Evolutionary conservation across 2,797 vertebrate species (phyloP).

Genomic region (Brachyalestes nurse): DNA sequence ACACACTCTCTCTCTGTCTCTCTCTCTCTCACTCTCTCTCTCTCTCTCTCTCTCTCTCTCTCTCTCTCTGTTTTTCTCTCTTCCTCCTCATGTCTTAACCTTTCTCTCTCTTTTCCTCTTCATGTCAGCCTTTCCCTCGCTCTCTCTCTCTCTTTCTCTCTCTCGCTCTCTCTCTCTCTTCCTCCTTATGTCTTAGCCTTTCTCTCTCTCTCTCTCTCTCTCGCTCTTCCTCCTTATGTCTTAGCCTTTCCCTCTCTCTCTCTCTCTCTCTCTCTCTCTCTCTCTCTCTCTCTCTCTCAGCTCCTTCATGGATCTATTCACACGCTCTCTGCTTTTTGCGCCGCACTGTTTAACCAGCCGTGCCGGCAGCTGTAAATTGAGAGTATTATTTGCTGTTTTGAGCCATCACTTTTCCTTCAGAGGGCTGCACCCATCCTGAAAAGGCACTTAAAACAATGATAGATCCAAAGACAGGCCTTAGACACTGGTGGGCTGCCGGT

Average conservation of each 20-base stretch:
- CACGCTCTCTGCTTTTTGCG: slow-evolving; percentile 7
- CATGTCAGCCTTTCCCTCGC: too few relatives aligned
- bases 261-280: slow-evolving; percentile 52
- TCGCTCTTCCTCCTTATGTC: too few relatives aligned
- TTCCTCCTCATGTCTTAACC: too few relatives aligned
- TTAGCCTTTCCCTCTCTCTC: slow-evolving; percentile 32
- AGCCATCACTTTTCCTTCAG: slow-evolving; percentile 5
- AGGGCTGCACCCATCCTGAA: neutral
- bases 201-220: too few relatives aligned
- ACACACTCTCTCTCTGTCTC: neutral
- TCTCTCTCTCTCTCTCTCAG: neutral
- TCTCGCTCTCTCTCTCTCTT: too few relatives aligned
- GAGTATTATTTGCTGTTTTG: slow-evolving; percentile 33
- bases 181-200: too few relatives aligned
- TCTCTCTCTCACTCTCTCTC: neutral
- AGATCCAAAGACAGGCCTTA: neutral
- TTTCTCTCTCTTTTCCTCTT: too few relatives aligned
- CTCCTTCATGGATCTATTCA: too few relatives aligned
- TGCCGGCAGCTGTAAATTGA: slow-evolving; percentile 26
- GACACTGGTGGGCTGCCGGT: neutral
- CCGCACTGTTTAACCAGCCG: slow-evolving; percentile 37
- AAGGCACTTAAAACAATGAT: slow-evolving; percentile 3
- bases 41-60: neutral
- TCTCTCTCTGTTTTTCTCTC: too few relatives aligned
- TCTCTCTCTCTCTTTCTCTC: too few relatives aligned